Evolutionary conservation across 2,113 vertebrate genomes (phyloP).

Genomic region (Hiodon alosoides): DNA sequence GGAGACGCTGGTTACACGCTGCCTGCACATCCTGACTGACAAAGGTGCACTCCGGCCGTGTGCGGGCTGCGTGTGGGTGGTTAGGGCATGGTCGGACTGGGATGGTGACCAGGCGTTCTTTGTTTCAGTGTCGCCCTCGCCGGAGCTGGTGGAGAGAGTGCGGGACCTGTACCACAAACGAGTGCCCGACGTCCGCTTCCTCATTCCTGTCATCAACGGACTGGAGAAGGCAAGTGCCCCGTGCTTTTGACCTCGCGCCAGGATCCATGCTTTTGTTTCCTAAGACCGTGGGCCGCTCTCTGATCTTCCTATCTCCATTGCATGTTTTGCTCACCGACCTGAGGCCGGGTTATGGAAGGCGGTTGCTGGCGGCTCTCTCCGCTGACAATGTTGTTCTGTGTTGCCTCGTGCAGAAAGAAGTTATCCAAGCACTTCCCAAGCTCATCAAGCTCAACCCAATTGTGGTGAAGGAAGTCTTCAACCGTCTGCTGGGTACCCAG

Average conservation of each 20-base stretch:
- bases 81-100: background rate
- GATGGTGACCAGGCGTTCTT: background rate
- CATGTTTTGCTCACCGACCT: background rate
- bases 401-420: constrained; percentile 70
- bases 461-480: constrained; percentile 97
- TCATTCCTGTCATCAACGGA: constrained; percentile 90
- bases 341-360: background rate
- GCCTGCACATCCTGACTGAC: constrained; percentile 88
- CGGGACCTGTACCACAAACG: constrained; percentile 92
- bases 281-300: background rate
- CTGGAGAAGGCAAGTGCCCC: constrained; percentile 78
- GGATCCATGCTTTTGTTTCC: background rate
- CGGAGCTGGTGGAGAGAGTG: constrained; percentile 88
- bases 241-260: background rate
- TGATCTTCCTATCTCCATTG: background rate
- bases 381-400: background rate
- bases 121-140: constrained; percentile 79
- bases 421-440: constrained; percentile 88
- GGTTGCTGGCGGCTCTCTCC: background rate
- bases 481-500: constrained; percentile 86
- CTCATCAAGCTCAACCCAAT: constrained; percentile 95
- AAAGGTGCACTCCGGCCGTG: constrained; percentile 68
- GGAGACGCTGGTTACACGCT: constrained; percentile 86
- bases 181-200: constrained; percentile 85
- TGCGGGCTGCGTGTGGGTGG: background rate